Evolutionary conservation across 2,113 vertebrate species (phyloP), one percentile per base, ranked within the genome.

Genomic region (Oplegnathus fasciatus): DNA sequence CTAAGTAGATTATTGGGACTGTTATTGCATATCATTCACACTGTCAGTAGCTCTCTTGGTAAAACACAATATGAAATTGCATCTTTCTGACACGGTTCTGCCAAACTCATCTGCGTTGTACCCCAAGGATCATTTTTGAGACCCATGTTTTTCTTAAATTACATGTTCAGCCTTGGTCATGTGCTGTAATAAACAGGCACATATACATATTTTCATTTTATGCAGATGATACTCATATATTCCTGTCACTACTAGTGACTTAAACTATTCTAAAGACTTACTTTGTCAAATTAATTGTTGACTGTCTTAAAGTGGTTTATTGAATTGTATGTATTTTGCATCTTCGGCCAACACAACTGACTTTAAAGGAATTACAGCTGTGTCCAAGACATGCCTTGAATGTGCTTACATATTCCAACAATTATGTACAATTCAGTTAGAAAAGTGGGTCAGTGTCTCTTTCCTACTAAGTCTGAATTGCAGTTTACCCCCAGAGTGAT

Each of bases 401-500:
- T 60, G 34, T 34, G 9, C n/a, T 60, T 13, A 40, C 10, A 68
- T 30, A 78, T 72, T 66, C 9, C 20, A 55, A 61, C 44, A 70
- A 61, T 46, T 66, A 52, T 40, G 54, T 70, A 30, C n/a, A 66
- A 42, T 73, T 77, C 11, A 60, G 46, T 69, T 28, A 46, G 15
- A 71, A 87, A 86, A 84, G 40, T 73, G 55, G 85, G 84, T 87
- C 81, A 72, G 4, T 55, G 75, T 85, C 62, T 84, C 6, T 81
- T 78, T 76, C 50, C 66, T 62, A 50, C 55, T 46, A 34, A 44
- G 30, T 34, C 48, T 81, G 78, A 80, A 87, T 68, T 57, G 70
- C 72, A 88, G 75, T 88, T 94, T 86, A 87, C 77, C 80, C 82
- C 74, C 54, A 75, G 70, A 78, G 84, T 87, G 75, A 85, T 80